Evolutionary conservation across 2,113 vertebrate genomes (phyloP), one percentile per base, ranked within the genome.

Genomic region (Rhinopomastus cyanomelas): DNA sequence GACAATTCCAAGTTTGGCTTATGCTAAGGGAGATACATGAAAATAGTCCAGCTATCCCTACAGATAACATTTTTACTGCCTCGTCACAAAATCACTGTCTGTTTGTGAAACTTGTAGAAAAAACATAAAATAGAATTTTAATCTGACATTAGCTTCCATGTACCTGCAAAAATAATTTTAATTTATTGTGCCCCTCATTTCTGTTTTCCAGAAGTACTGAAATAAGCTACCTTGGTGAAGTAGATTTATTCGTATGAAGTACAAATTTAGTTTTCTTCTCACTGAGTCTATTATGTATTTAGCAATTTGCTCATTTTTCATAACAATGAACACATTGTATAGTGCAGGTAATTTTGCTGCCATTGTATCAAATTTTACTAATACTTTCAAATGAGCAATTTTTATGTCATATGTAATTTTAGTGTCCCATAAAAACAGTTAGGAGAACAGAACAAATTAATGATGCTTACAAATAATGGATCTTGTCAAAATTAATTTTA

Each of bases 321-420:
- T 73, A 76, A 85, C 66, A 81, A 81, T 85, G 77, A 86, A 59
- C 66, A 79, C 19, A 64, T 84, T 90, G 62, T 81, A 60, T 49
- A 79, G 72, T 30, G 36, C 29, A 32, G 71, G 78, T 88, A 89
- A 93, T 96, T 91, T 91, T 93, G 52, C 48, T 92, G 82, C 73
- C 34, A 37, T 88, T 88, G 20, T 75, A 62, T 94, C 78, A 91
- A 84, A 85, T 87, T 96, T 96, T 94, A 93, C 79, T 75, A 92
- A 69, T 88, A 81, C 80, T 92, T 94, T 76, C 26, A 92, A 92
- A 59, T 21, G 51, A 94, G 57, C 42, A 37, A 80, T 81, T 94
- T 87, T 89, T 83, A 67, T 88, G 69, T 65, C 77, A 69, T 65
- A 30, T 81, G 44, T 86, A 52, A 81, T 93, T 91, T 86, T 77